Percentiles rank a stretch among this genome's conserved stretches.
Conservation (phyloP, 2,797 vertebrate genomes). For the Syngnathus acus region DNA sequence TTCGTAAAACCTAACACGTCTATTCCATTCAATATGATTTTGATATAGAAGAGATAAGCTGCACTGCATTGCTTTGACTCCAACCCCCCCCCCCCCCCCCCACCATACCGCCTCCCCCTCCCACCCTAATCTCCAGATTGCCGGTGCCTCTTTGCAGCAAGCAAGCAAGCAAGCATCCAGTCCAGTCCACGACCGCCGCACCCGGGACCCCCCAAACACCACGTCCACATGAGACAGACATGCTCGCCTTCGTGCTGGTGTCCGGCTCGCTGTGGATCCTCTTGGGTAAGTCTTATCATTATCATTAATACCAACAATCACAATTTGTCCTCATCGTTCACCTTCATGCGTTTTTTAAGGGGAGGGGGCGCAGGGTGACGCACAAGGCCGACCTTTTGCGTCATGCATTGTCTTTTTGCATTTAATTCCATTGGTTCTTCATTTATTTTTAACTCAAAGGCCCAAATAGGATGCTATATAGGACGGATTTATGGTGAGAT, state of each 20-base stretch:
- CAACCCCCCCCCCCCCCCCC: slow-evolving; percentile 7
- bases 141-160: slow-evolving; percentile 57
- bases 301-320: background rate
- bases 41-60: background rate
- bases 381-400: slow-evolving; percentile 24
- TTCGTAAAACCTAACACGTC: background rate
- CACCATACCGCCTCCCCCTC: slow-evolving; percentile 11
- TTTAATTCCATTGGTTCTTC: background rate
- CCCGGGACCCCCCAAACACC: slow-evolving; percentile 9
- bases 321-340: background rate
- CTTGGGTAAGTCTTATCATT: slow-evolving; percentile 65
- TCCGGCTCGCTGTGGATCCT: slow-evolving; percentile 77
- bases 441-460: background rate
- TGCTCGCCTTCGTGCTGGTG: slow-evolving; percentile 76
- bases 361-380: slow-evolving; percentile 10
- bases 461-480: background rate
- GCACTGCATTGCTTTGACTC: slow-evolving; percentile 9
- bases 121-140: slow-evolving; percentile 64
- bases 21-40: background rate
- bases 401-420: slow-evolving; percentile 21
- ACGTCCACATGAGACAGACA: slow-evolving; percentile 69
- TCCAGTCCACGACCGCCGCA: slow-evolving; percentile 42
- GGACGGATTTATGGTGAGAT: background rate
- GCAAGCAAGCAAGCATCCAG: background rate
- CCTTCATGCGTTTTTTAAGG: background rate